Evolutionary conservation across 2,113 vertebrate genomes (phyloP).

Genomic region (Hyaena hyaena): DNA sequence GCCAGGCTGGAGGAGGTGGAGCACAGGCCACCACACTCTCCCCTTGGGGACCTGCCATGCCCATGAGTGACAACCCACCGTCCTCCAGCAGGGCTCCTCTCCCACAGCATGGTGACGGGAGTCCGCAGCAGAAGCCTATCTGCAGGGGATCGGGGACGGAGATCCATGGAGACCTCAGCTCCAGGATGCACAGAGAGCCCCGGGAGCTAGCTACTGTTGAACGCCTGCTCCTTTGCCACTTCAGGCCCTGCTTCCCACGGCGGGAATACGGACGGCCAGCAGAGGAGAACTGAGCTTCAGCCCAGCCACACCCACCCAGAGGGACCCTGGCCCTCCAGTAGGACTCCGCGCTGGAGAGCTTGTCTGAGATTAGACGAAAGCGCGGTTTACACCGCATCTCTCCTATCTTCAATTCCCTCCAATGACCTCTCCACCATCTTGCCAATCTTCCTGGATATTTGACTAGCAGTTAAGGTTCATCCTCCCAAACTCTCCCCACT

Average conservation of each 20-base stretch:
- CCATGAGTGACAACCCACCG: not conserved
- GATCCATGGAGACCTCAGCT: not conserved
- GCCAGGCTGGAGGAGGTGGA: slow-evolving; percentile 46
- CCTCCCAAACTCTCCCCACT: not conserved
- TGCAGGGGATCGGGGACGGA: too few relatives aligned
- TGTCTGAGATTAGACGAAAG: not conserved
- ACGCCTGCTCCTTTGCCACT: not conserved
- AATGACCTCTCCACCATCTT: not conserved
- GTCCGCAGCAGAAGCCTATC: slow-evolving; percentile 53
- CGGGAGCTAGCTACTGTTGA: not conserved
- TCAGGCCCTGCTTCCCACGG: not conserved
- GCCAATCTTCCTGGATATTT: not conserved
- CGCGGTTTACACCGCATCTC: not conserved
- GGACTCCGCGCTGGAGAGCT: not conserved
- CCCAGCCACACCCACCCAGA: not conserved
- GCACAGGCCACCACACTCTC: slow-evolving; percentile 68
- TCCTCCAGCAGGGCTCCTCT: slow-evolving; percentile 27
- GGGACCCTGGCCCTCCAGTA: not conserved
- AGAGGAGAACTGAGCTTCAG: too few relatives aligned
- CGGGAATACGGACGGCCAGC: not conserved
- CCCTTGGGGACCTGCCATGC: slow-evolving; percentile 45
- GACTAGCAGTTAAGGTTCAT: not conserved
- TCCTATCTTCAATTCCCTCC: not conserved
- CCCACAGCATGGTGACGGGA: slow-evolving; percentile 28
- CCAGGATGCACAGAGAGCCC: slow-evolving; percentile 17